phyloP scores from a whole-genome alignment of 1,140 invertebrate species.

The Trichonephila inaurata region DNA sequence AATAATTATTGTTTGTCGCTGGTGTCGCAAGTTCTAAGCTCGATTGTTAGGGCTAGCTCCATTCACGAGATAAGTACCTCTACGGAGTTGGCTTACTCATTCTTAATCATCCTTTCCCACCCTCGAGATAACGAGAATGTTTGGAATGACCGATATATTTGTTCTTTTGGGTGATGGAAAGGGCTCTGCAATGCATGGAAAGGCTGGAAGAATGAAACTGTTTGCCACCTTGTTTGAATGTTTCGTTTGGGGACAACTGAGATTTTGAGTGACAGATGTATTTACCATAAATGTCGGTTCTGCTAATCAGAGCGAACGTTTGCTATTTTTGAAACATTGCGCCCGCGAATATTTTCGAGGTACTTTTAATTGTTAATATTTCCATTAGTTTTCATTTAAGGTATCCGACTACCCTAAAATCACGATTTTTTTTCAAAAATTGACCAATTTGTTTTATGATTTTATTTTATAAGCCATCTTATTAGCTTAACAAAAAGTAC shows the following conservation, averaged over 20 bases:
- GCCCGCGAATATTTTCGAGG: too few species aligned
- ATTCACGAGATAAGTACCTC: conserved; percentile 56
- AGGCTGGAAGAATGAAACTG: background rate
- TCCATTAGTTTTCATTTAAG: too few species aligned
- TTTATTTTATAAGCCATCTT: too few species aligned
- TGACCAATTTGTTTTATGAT: too few species aligned
- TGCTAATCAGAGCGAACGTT: background rate
- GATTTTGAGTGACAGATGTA: background rate
- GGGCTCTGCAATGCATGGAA: background rate
- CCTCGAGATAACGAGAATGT: conserved; percentile 25
- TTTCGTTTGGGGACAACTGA: background rate
- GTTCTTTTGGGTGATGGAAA: background rate
- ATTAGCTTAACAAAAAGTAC: too few species aligned
- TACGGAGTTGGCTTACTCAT: conserved; percentile 60
- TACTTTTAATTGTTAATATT: too few species aligned
- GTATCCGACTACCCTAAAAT: too few species aligned
- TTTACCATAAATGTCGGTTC: background rate
- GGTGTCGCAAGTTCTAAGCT: conserved; percentile 62
- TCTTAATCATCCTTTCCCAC: conserved; percentile 48
- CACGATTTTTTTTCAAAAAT: too few species aligned
- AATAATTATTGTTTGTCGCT: conserved; percentile 75
- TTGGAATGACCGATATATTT: conserved; percentile 39
- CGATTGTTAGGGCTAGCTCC: conserved; percentile 59
- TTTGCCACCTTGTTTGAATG: background rate
- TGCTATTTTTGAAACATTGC: background rate